Conservation (phyloP, 2,797 vertebrate species). For the Peromyscus melanophrys region DNA sequence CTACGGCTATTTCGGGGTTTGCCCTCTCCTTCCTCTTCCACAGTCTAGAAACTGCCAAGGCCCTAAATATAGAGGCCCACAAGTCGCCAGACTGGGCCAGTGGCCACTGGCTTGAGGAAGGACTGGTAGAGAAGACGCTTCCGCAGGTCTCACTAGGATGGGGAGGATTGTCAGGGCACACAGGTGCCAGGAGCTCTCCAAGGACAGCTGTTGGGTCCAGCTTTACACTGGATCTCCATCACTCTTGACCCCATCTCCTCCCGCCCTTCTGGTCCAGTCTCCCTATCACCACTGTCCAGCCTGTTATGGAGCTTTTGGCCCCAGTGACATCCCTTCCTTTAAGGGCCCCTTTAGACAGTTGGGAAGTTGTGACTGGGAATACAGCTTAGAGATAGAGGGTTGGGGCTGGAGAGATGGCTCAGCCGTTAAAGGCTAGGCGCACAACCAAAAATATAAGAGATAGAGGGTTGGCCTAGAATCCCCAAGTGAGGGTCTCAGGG, state of each 20-base stretch:
- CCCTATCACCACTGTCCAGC: neutral
- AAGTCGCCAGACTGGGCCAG: conserved; percentile 55
- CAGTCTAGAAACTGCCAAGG: conserved; percentile 75
- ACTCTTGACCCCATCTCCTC: neutral
- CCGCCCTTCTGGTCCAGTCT: neutral
- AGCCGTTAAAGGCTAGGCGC: no score
- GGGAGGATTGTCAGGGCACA: neutral
- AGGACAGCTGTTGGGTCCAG: neutral
- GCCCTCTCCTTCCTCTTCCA: conserved; percentile 66
- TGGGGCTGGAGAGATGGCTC: no score
- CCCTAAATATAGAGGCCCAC: conserved; percentile 83
- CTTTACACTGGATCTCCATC: neutral
- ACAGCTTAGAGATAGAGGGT: neutral
- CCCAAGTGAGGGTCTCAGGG: neutral
- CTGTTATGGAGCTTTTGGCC: neutral
- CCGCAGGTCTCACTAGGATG: neutral
- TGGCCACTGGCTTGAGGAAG: conserved; percentile 7
- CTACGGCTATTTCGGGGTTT: conserved; percentile 81
- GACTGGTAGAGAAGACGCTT: conserved; percentile 15
- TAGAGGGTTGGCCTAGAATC: neutral
- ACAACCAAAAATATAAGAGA: no score
- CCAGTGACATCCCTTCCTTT: neutral
- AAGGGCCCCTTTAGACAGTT: conserved; percentile 9
- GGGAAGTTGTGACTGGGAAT: neutral
- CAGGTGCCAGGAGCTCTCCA: neutral